phyloP scores from a whole-genome alignment of 2,888 invertebrate genomes.

The Drosophila incognita region DNA sequence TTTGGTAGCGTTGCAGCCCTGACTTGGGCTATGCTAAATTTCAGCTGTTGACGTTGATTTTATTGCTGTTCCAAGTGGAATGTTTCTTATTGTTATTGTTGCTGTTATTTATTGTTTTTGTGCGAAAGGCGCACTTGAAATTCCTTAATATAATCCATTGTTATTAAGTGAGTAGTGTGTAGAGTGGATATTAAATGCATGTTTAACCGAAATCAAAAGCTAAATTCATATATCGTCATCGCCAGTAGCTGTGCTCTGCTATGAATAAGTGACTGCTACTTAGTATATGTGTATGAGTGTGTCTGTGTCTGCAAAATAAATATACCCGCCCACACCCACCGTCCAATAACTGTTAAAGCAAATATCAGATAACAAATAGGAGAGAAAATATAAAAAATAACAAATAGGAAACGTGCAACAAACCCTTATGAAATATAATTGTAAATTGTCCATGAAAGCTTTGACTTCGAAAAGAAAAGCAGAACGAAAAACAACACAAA shows the following conservation, averaged over 20 bases:
- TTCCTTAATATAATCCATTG: slow-evolving; percentile 5
- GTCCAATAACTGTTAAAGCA: slow-evolving; percentile 17
- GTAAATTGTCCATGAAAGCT: slow-evolving; percentile 8
- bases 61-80: slow-evolving; percentile 27
- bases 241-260: slow-evolving; percentile 25
- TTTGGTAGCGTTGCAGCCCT: slow-evolving; percentile 30
- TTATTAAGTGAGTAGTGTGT: slow-evolving; percentile 16
- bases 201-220: slow-evolving; percentile 23
- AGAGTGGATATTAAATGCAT: not conserved
- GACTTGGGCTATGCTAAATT: slow-evolving; percentile 10
- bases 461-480: slow-evolving; percentile 19
- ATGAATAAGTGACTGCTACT: slow-evolving; percentile 39
- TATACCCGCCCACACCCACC: slow-evolving; percentile 59
- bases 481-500: slow-evolving; percentile 1
- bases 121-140: slow-evolving; percentile 14
- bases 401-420: not conserved
- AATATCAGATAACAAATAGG: slow-evolving; percentile 3
- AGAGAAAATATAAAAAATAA: not conserved
- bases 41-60: slow-evolving; percentile 60
- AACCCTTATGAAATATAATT: not conserved
- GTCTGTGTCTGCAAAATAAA: slow-evolving; percentile 29
- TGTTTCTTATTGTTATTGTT: slow-evolving; percentile 35
- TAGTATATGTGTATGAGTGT: slow-evolving; percentile 12
- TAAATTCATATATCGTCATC: slow-evolving; percentile 50
- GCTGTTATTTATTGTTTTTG: slow-evolving; percentile 5